phyloP scores from a whole-genome alignment of 2,797 vertebrate genomes.

The Phrynocephalus forsythii region DNA sequence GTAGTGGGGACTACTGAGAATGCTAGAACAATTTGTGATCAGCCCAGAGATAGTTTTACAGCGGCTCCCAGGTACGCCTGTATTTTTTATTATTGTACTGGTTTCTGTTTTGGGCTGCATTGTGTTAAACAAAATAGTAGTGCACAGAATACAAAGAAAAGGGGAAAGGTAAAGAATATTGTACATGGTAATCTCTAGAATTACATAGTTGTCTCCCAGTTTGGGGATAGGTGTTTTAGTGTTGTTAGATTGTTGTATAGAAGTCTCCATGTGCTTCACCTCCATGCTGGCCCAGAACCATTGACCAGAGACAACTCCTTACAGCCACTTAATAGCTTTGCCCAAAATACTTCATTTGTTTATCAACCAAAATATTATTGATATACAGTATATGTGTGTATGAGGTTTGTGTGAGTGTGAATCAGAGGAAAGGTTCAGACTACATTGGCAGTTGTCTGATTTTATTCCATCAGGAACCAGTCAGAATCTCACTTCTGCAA shows the following conservation, averaged over 20 bases:
- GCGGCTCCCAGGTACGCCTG: slow-evolving; percentile 35
- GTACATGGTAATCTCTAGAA: slow-evolving; percentile 16
- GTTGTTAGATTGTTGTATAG: slow-evolving; percentile 12
- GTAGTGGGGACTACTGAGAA: slow-evolving; percentile 22
- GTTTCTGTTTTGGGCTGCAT: slow-evolving; percentile 41
- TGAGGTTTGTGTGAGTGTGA: too few species aligned
- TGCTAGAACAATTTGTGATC: slow-evolving; percentile 26
- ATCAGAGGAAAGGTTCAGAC: too few species aligned
- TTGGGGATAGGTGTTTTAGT: slow-evolving; percentile 3
- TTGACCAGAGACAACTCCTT: background rate
- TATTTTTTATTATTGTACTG: slow-evolving; percentile 11
- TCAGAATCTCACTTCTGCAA: too few species aligned
- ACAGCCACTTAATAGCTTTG: background rate
- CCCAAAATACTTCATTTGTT: background rate
- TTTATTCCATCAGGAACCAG: too few species aligned
- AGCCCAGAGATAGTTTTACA: slow-evolving; percentile 42
- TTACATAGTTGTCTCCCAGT: slow-evolving; percentile 42
- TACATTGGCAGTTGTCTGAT: too few species aligned
- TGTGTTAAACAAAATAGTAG: slow-evolving; percentile 34
- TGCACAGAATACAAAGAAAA: background rate
- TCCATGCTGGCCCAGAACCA: background rate
- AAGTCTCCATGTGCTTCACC: fast-evolving
- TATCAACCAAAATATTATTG: background rate
- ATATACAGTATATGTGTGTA: too few species aligned
- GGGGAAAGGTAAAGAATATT: slow-evolving; percentile 17